Evolutionary conservation across 1,140 invertebrate genomes (phyloP), one percentile per base, ranked within the genome.

Genomic region (Lerema accius): DNA sequence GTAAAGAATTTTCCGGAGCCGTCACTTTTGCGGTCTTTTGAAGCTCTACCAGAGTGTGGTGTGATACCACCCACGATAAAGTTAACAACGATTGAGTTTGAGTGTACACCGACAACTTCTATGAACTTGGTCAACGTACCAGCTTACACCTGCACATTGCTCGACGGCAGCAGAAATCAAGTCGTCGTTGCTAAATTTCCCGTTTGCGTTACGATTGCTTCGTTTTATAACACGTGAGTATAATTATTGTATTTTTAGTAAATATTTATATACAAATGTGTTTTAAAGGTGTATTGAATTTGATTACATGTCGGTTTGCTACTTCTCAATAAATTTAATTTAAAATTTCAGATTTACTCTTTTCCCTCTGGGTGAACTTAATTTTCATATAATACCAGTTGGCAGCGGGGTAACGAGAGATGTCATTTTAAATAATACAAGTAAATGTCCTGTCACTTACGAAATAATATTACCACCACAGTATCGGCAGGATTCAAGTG

Each of bases 211-310:
- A 86, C 82, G 0, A 89, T 90, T 39, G 84, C 85, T 13, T 89
- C 84, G 0, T 89, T 89, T 65, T 90, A 90, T 59, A 90, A 90
- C 40, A 89, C 88, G 88, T 90, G 71, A 73, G 88, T 73, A n/a
- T n/a, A n/a, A n/a, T n/a, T n/a, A n/a, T n/a, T n/a, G n/a, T n/a
- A 23, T 23, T 23, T 23, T 23, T 23, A 23, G 23, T 23, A 23
- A 23, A 23, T 23, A 23, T 23, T n/a, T n/a, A n/a, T n/a, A n/a
- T n/a, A n/a, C n/a, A n/a, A n/a, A n/a, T n/a, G n/a, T n/a, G n/a
- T n/a, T n/a, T n/a, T n/a, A n/a, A n/a, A n/a, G n/a, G n/a, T n/a
- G n/a, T n/a, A n/a, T n/a, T n/a, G n/a, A n/a, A n/a, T n/a, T n/a
- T n/a, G n/a, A n/a, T n/a, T n/a, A n/a, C n/a, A n/a, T n/a, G n/a